Conservation (phyloP, 2,797 vertebrate genomes). For the Alosa sapidissima region DNA sequence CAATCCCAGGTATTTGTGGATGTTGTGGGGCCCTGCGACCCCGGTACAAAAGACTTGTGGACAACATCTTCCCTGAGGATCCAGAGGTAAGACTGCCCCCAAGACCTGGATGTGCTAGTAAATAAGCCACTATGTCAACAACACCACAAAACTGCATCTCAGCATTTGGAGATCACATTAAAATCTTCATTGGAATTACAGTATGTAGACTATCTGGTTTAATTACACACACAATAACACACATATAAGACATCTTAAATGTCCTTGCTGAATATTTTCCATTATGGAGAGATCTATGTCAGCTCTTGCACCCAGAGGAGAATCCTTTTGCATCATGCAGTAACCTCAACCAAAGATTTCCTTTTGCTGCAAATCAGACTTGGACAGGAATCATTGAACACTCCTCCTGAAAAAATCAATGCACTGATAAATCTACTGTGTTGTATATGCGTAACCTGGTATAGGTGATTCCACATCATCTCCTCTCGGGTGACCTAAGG, state of each 20-base stretch:
- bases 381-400: background rate
- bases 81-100: constrained; percentile 72
- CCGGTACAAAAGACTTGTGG: constrained; percentile 88
- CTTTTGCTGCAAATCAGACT: background rate
- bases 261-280: background rate
- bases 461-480: background rate
- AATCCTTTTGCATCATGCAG: background rate
- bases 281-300: background rate
- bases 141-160: background rate
- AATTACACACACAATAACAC: background rate
- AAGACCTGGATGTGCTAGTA: background rate
- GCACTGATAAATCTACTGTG: background rate
- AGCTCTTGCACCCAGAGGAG: background rate
- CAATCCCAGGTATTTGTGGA: constrained; percentile 80
- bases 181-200: background rate
- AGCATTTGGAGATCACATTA: background rate
- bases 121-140: background rate
- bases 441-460: background rate
- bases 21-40: constrained; percentile 89
- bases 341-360: background rate
- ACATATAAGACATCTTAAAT: background rate
- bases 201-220: background rate
- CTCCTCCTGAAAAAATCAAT: background rate
- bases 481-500: background rate
- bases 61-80: constrained; percentile 92